Evolutionary conservation across 2,113 vertebrate genomes (phyloP).

Genomic region (Aegotheles bennettii): DNA sequence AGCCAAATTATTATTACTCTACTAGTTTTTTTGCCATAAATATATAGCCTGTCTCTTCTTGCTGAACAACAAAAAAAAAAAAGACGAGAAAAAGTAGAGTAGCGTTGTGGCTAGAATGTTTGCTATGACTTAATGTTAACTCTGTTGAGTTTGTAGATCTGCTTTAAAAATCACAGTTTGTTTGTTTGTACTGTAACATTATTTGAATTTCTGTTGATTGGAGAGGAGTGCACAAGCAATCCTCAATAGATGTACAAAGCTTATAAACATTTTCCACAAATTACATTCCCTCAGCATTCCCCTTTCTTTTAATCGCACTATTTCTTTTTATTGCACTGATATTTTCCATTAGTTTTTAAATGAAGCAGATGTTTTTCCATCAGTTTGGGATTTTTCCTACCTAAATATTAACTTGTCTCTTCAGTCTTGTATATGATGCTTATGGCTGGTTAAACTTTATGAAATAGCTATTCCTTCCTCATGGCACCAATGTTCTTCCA

Average conservation of each 20-base stretch:
- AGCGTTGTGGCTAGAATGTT: not conserved
- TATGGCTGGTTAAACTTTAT: conserved; percentile 45
- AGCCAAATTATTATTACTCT: not conserved
- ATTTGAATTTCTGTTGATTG: not conserved
- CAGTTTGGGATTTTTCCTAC: conserved; percentile 19
- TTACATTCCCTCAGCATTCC: not conserved
- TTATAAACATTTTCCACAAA: not conserved
- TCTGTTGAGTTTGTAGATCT: not conserved
- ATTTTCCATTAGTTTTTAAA: conserved; percentile 37
- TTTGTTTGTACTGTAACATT: not conserved
- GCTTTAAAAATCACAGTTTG: not conserved
- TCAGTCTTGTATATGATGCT: conserved; percentile 25
- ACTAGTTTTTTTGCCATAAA: not conserved
- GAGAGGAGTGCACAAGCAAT: conserved; percentile 7
- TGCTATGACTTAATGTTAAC: not conserved
- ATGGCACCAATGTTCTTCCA: not conserved
- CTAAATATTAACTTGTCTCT: conserved; percentile 62
- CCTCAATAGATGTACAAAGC: conserved; percentile 12
- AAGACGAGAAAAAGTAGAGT: too few relatives aligned
- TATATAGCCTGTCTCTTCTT: not conserved
- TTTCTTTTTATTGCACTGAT: conserved; percentile 16
- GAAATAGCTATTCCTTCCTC: conserved; percentile 21
- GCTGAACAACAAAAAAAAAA: too few relatives aligned
- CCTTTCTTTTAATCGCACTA: conserved; percentile 26
- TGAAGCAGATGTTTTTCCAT: conserved; percentile 47